Evolutionary conservation across 2,113 vertebrate species (phyloP).

Genomic region (Lophura nycthemera): DNA sequence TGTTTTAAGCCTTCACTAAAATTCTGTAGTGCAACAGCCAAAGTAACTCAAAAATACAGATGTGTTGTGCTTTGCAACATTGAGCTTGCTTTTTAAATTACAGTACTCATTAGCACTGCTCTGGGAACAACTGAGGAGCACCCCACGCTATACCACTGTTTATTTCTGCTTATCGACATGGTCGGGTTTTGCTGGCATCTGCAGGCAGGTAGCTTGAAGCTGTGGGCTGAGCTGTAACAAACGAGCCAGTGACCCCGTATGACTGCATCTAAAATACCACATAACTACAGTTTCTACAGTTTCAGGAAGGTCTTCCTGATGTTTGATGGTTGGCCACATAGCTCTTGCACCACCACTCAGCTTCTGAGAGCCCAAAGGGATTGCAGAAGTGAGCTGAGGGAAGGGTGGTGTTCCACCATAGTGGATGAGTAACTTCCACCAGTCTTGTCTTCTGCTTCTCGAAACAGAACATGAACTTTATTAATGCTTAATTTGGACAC

Average conservation of each 20-base stretch:
- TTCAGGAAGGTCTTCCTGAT: neutral
- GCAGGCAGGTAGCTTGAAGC: neutral
- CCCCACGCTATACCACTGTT: neutral
- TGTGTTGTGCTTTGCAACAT: neutral
- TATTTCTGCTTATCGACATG: neutral
- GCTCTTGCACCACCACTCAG: neutral
- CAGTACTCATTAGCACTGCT: neutral
- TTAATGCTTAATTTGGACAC: neutral
- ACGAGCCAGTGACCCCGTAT: neutral
- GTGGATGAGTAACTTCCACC: constrained; percentile 22
- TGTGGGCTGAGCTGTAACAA: neutral
- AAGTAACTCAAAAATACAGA: neutral
- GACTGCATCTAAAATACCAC: neutral
- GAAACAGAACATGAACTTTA: constrained; percentile 19
- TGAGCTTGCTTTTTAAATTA: neutral
- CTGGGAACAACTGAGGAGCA: neutral
- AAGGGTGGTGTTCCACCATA: neutral
- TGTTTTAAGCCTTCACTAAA: constrained; percentile 4
- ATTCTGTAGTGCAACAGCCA: neutral
- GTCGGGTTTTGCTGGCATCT: neutral
- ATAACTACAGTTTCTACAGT: neutral
- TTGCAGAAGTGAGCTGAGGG: neutral
- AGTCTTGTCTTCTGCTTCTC: constrained; percentile 3
- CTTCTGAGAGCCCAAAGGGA: neutral
- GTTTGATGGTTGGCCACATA: neutral